Evolutionary conservation across 1,140 invertebrate species (phyloP).

Genomic region (Augochlora pura): DNA sequence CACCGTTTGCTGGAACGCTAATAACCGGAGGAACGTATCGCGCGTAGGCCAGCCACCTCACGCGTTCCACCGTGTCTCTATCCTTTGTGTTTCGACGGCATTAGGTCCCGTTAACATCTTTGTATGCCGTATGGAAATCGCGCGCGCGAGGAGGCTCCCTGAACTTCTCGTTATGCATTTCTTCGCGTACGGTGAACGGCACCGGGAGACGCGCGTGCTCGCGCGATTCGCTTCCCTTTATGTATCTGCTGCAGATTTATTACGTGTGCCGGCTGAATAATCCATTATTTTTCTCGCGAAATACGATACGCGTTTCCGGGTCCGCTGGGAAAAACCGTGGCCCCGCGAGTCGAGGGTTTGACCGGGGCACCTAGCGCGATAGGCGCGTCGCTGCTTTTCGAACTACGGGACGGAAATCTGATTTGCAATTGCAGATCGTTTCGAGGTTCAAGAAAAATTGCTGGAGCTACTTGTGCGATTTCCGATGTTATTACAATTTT

Average conservation of each 20-base stretch:
- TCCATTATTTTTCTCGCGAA: neutral
- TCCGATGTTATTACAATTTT: no score
- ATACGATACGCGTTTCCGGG: neutral
- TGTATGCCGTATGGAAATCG: slow-evolving; percentile 49
- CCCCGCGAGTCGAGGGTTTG: no score
- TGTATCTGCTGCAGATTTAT: neutral
- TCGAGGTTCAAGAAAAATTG: no score
- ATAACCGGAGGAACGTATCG: slow-evolving; percentile 35
- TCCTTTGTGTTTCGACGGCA: slow-evolving; percentile 35
- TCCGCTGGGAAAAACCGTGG: no score
- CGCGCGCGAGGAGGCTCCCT: neutral
- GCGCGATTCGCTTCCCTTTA: neutral
- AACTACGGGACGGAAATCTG: no score
- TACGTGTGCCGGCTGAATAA: neutral
- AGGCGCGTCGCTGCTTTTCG: no score
- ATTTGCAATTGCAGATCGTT: no score
- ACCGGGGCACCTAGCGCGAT: no score
- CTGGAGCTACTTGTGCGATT: no score
- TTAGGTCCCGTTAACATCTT: slow-evolving; percentile 49
- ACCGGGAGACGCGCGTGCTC: neutral
- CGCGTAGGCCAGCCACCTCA: slow-evolving; percentile 22
- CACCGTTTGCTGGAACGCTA: slow-evolving; percentile 33
- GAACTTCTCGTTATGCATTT: slow-evolving; percentile 32
- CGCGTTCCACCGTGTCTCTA: slow-evolving; percentile 18
- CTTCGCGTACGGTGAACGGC: slow-evolving; percentile 8